Evolutionary conservation across 2,113 vertebrate species (phyloP), one percentile per base, ranked within the genome.

Genomic region (Corythoichthys intestinalis): DNA sequence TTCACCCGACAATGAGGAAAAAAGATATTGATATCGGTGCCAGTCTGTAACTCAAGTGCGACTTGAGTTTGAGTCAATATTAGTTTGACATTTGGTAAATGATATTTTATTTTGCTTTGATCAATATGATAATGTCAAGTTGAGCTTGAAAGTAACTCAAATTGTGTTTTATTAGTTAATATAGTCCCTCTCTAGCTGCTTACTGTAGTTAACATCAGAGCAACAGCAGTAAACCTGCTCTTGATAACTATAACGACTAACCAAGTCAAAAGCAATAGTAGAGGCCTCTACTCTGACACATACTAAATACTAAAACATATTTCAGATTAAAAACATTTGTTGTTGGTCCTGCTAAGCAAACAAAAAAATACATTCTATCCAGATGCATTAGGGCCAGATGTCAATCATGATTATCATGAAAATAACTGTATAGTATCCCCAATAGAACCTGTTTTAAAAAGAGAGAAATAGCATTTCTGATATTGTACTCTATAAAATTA

Each of bases 51-150:
- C 41, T 63, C 1, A 47, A 63, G 41, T 47, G 12, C 20, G 6
- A 28, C 20, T 14, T 34, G 20, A 63, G 13, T 28, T 46, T 63
- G 56, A 63, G 41, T 63, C 61, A 63, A 63, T 48, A 48, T 20
- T 63, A 13, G 20, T 63, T 63, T 34, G 61, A 63, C 61, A 48
- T 63, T 63, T 63, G 9, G 20, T 41, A 34, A 63, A 63, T 47
- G 9, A 28, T 63, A 63, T 63, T 63, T 63, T 28, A 14, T 47
- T 12, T 28, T 7, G 20, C 20, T 28, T 47, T 47, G 20, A 63
- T 63, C 61, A 34, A 48, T 63, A 47, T 14, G n/a, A 63, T 8
- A 63, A 61, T 61, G 59, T 44, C 38, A 61, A 44, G 17, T 60
- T 61, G 59, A 44, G 39, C 57, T 8, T 39, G 17, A 7, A 53